These are phyloP conservation scores for Argyrosomus regius DNA, from an alignment of 2,797 vertebrate genomes.

Conservation along the genomic window DNA sequence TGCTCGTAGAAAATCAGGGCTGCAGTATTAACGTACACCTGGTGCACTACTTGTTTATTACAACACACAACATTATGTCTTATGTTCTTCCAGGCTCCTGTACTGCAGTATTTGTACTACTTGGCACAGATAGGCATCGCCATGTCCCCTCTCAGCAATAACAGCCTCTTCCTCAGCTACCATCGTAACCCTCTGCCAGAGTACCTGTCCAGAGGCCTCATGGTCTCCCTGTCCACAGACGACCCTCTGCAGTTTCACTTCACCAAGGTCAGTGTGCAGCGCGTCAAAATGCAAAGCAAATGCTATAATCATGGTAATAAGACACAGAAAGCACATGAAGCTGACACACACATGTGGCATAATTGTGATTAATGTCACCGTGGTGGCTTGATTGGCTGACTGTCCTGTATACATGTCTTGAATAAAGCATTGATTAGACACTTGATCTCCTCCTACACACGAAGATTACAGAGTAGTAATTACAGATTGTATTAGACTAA, in stretches of 20 bases:
- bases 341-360: not conserved
- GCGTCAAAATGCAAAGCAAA: not conserved
- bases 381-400: not conserved
- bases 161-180: constrained; percentile 98
- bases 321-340: not conserved
- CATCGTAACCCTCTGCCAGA: constrained; percentile 97
- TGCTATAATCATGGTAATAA: not conserved
- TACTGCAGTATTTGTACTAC: constrained; percentile 98
- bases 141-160: constrained; percentile 99
- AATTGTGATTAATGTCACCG: not conserved
- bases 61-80: not conserved
- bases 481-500: not conserved
- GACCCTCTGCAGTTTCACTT: constrained; percentile 98
- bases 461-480: not conserved
- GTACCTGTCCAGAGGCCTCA: constrained; percentile 95
- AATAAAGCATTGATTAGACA: not conserved
- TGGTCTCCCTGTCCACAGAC: constrained; percentile 96
- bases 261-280: constrained; percentile 90
- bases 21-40: not conserved
- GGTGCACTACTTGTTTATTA: not conserved
- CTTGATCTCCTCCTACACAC: not conserved
- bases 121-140: constrained; percentile 98
- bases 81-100: constrained; percentile 88
- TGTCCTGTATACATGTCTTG: not conserved
- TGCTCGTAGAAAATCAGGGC: not conserved